Evolutionary conservation across 1,140 invertebrate species (phyloP).

Genomic region (Harlomillsia oculata): DNA sequence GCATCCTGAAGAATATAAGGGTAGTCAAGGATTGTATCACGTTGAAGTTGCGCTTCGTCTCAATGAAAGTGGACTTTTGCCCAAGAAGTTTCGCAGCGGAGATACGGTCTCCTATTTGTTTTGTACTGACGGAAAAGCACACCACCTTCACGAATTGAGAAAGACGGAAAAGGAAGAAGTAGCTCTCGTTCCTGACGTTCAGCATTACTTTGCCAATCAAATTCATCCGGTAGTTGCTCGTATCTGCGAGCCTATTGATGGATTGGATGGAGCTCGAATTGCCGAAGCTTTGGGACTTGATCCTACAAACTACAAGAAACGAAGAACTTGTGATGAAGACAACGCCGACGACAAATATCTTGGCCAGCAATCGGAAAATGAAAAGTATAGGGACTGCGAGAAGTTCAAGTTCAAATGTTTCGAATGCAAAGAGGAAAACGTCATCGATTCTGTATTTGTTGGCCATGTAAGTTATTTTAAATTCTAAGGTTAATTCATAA

Average conservation of each 20-base stretch:
- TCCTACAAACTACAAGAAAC: conserved; percentile 43
- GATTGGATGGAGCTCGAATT: conserved; percentile 77
- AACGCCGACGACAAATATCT: conserved; percentile 45
- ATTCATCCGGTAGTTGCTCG: conserved; percentile 88
- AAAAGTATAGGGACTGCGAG: conserved; percentile 66
- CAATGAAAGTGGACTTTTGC: conserved; percentile 59
- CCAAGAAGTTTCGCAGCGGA: conserved; percentile 72
- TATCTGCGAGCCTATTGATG: conserved; percentile 90
- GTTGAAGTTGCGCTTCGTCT: conserved; percentile 83
- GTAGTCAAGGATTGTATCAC: conserved; percentile 75
- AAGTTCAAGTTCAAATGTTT: conserved; percentile 42
- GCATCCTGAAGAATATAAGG: conserved; percentile 84
- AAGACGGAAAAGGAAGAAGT: conserved; percentile 87
- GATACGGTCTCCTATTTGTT: conserved; percentile 94
- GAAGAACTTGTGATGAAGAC: conserved; percentile 42
- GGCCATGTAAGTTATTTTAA: conserved; percentile 35
- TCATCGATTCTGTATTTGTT: conserved; percentile 40
- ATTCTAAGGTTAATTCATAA: conserved; percentile 1
- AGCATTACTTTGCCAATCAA: conserved; percentile 77
- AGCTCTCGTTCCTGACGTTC: conserved; percentile 64
- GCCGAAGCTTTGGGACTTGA: conserved; percentile 68
- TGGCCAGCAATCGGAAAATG: conserved; percentile 48
- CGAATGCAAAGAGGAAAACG: conserved; percentile 42
- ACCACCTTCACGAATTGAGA: conserved; percentile 41
- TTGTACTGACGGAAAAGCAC: conserved; percentile 47